Conservation (phyloP, 2,888 invertebrate genomes). For the Clitarchus hookeri region DNA sequence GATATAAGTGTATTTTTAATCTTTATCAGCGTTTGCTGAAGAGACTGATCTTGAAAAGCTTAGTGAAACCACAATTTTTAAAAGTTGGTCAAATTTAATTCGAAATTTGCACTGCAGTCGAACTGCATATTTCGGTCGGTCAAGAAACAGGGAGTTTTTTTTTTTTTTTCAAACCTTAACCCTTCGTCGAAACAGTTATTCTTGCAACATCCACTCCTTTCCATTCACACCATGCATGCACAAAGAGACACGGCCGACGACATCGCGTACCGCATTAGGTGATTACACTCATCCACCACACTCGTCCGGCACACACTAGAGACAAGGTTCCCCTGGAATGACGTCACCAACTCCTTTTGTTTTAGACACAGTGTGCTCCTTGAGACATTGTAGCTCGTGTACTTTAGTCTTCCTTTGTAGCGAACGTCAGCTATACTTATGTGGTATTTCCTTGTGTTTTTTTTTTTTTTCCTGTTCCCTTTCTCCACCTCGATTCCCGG, state of each 20-base stretch:
- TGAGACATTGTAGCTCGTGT: not conserved
- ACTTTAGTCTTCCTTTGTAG: not conserved
- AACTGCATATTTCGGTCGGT: not conserved
- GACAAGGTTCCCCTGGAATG: constrained; percentile 10
- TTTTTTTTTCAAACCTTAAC: not conserved
- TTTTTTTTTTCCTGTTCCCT: not conserved
- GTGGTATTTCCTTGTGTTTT: not conserved
- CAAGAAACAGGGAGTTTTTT: not conserved
- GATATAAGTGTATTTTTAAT: not conserved
- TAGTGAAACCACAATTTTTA: not conserved
- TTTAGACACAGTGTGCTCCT: no score
- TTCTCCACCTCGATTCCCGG: not conserved
- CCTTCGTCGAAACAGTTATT: not conserved
- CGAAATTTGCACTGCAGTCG: not conserved
- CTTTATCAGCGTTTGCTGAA: not conserved
- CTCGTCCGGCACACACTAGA: not conserved
- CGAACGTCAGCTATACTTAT: not conserved
- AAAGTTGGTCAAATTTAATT: not conserved
- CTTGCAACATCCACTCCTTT: not conserved
- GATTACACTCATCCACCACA: not conserved
- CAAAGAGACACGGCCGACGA: not conserved
- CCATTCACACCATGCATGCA: not conserved
- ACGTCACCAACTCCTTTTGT: constrained; percentile 18
- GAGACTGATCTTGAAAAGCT: not conserved
- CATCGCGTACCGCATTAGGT: not conserved